Evolutionary conservation across 2,888 invertebrate species (phyloP).

Genomic region (Herminia tarsipennalis): DNA sequence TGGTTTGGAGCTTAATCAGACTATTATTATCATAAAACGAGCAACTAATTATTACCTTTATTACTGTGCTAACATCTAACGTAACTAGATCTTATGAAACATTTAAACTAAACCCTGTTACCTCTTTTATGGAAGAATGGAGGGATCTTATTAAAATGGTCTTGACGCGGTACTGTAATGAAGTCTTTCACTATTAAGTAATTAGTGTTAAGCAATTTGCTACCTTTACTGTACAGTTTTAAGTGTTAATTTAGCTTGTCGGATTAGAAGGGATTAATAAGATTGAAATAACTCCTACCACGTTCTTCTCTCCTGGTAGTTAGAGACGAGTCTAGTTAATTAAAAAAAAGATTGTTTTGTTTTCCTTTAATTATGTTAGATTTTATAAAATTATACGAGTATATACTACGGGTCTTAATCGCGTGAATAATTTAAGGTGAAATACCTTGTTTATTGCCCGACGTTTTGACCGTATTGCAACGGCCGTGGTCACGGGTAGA

Average conservation of each 20-base stretch:
- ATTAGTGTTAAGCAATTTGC: conserved; percentile 37
- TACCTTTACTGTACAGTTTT: conserved; percentile 29
- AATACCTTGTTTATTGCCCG: too few species aligned
- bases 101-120: conserved; percentile 23
- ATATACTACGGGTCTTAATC: too few species aligned
- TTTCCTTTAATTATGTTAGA: too few species aligned
- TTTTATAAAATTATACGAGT: too few species aligned
- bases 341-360: conserved; percentile 22
- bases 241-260: conserved; percentile 35
- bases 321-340: conserved; percentile 25
- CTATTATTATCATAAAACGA: conserved; percentile 47
- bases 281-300: conserved; percentile 38
- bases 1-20: too few species aligned
- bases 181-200: conserved; percentile 47
- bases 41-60: conserved; percentile 51
- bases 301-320: conserved; percentile 30
- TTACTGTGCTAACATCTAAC: conserved; percentile 43
- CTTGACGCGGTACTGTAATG: conserved; percentile 45
- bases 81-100: conserved; percentile 25
- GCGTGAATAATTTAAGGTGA: too few species aligned
- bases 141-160: conserved; percentile 37
- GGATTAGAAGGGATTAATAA: conserved; percentile 38
- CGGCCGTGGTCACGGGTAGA: too few species aligned
- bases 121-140: conserved; percentile 16
- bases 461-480: too few species aligned